Evolutionary conservation across 2,113 vertebrate species (phyloP).

Genomic region (Aptenodytes patagonicus): DNA sequence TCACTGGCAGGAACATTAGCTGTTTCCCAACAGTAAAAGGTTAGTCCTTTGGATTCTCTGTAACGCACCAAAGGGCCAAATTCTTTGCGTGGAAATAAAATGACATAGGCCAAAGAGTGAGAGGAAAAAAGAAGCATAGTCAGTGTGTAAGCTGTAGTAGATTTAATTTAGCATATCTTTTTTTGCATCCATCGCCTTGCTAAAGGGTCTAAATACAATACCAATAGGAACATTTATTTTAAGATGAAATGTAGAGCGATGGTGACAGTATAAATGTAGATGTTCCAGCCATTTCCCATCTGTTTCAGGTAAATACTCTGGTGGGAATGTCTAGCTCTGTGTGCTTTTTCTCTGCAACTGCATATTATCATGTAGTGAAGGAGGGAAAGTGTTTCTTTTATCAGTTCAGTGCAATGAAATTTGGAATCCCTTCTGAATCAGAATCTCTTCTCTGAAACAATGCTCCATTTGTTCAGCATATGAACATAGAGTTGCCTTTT

Average conservation of each 20-base stretch:
- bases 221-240: not conserved
- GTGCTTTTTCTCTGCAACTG: not conserved
- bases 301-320: not conserved
- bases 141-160: not conserved
- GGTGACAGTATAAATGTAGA: not conserved
- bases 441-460: not conserved
- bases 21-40: constrained; percentile 66
- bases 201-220: not conserved
- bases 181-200: not conserved
- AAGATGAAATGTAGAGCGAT: not conserved
- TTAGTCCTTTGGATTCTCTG: constrained; percentile 59
- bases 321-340: not conserved
- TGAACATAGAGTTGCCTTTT: not conserved
- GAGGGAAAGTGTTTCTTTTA: not conserved
- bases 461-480: not conserved
- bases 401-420: not conserved
- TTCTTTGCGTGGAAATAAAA: constrained; percentile 41
- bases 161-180: not conserved
- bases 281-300: not conserved
- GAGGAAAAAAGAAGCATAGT: not conserved
- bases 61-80: constrained; percentile 45
- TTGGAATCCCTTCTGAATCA: not conserved
- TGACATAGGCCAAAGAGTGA: not conserved
- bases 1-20: constrained; percentile 68
- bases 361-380: not conserved